Evolutionary conservation across 2,888 invertebrate species (phyloP).

Genomic region (Oscheius onirici): DNA sequence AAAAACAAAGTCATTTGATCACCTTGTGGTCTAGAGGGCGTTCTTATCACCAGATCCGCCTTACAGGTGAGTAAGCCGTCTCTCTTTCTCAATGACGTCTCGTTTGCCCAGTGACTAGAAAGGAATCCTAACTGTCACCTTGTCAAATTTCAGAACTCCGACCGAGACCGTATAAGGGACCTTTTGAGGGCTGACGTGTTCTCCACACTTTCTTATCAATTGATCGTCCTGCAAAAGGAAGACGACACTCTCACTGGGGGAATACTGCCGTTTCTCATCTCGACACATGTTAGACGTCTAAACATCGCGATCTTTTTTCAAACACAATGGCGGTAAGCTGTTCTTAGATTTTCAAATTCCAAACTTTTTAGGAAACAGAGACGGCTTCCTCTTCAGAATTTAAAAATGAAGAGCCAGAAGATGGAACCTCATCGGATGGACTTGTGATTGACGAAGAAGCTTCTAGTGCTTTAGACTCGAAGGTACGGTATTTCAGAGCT

Average conservation of each 20-base stretch:
- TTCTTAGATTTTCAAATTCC: neutral
- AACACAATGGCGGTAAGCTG: conserved; percentile 6
- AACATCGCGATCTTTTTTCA: conserved; percentile 13
- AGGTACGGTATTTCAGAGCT: no score
- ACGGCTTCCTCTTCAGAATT: neutral
- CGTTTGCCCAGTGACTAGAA: neutral
- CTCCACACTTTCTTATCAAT: conserved; percentile 11
- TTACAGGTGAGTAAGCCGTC: no score
- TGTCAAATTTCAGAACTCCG: neutral
- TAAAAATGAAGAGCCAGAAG: neutral
- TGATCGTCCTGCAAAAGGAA: neutral
- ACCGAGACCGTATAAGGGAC: neutral
- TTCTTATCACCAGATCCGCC: neutral
- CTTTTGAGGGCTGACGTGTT: conserved; percentile 8
- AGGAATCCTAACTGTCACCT: neutral
- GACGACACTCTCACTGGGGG: neutral
- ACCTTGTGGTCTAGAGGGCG: no score
- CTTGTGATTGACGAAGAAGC: neutral
- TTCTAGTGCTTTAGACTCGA: no score
- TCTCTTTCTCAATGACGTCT: neutral
- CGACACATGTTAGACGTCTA: neutral
- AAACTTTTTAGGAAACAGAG: neutral
- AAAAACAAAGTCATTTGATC: no score
- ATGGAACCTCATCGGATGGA: neutral
- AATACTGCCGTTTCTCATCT: conserved; percentile 12